Evolutionary conservation across 2,113 vertebrate species (phyloP).

Genomic region (Hiodon alosoides): DNA sequence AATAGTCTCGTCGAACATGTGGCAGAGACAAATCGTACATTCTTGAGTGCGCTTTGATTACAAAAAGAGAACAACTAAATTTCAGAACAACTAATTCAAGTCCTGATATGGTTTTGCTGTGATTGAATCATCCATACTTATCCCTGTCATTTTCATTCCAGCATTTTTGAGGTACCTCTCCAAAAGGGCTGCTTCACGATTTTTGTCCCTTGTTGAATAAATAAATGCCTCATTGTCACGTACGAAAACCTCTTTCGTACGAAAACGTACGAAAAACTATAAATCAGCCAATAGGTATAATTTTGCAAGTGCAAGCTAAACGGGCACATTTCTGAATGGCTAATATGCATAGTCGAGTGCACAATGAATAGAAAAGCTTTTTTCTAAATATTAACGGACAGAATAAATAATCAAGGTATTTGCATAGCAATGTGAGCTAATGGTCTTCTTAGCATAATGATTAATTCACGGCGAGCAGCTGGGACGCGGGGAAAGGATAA

Average conservation of each 20-base stretch:
- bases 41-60: constrained; percentile 51
- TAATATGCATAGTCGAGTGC: constrained; percentile 36
- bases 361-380: constrained; percentile 33
- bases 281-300: constrained; percentile 4
- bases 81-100: too few species aligned
- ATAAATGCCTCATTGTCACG: neutral
- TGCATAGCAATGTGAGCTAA: constrained; percentile 58
- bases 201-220: constrained; percentile 1
- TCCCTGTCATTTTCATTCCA: neutral
- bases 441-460: constrained; percentile 55
- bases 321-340: constrained; percentile 22
- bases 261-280: neutral
- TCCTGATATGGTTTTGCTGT: neutral
- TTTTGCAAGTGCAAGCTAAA: constrained; percentile 21
- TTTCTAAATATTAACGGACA: constrained; percentile 45
- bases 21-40: constrained; percentile 44
- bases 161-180: neutral
- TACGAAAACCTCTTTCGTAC: constrained; percentile 1
- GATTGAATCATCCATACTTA: neutral
- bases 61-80: constrained; percentile 35
- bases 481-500: constrained; percentile 21
- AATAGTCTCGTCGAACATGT: constrained; percentile 41
- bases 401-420: constrained; percentile 55
- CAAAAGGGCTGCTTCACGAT: neutral
- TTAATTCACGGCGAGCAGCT: constrained; percentile 42